Conservation (phyloP, 2,113 vertebrate species). For the Rhegmatorhina hoffmannsi region DNA sequence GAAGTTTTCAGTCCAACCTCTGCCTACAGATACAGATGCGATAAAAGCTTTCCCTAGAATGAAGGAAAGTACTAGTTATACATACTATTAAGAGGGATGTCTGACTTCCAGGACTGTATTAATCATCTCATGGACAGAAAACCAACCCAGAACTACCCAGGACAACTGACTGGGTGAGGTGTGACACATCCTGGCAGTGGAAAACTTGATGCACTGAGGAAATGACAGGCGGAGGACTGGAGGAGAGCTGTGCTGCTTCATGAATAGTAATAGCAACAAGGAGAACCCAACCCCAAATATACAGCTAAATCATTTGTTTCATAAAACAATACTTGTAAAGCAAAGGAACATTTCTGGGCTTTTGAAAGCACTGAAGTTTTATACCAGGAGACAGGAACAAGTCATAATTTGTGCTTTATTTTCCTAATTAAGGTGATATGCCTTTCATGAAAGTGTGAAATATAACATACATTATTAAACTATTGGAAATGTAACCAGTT, state of each 20-base stretch:
- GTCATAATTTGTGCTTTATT: neutral
- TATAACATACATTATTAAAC: neutral
- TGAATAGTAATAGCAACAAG: neutral
- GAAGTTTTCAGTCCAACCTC: neutral
- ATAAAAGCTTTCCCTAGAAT: neutral
- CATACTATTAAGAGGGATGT: neutral
- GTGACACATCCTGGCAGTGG: neutral
- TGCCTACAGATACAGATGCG: neutral
- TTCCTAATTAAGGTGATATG: neutral
- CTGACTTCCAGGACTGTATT: neutral
- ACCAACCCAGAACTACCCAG: neutral
- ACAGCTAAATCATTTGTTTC: neutral
- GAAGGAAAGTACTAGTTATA: neutral
- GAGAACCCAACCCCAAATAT: neutral
- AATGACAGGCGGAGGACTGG: neutral
- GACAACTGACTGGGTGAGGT: neutral
- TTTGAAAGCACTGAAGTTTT: neutral
- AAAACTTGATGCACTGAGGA: conserved; percentile 1
- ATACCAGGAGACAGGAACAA: neutral
- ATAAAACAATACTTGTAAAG: neutral
- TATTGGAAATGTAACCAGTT: neutral
- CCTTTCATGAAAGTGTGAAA: neutral
- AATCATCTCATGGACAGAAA: neutral
- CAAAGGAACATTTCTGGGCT: neutral
- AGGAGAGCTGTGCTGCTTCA: neutral